Evolutionary conservation across 2,113 vertebrate genomes (phyloP).

Genomic region (Hucho hucho): DNA sequence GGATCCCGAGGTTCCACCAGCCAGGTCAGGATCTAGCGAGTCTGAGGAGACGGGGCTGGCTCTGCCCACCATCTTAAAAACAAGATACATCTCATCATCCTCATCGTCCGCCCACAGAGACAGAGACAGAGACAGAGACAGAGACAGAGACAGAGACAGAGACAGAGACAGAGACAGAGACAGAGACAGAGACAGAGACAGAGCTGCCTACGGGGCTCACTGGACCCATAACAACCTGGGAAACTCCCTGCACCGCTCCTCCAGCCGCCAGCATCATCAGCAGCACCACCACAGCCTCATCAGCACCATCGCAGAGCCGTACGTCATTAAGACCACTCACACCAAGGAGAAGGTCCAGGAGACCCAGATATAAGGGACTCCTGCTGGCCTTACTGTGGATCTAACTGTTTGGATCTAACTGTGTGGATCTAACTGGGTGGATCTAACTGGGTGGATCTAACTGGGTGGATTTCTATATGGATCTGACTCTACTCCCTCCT

Average conservation of each 20-base stretch:
- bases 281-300: slow-evolving; percentile 85
- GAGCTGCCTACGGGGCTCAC: slow-evolving; percentile 85
- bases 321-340: slow-evolving; percentile 89
- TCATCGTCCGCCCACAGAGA: slow-evolving; percentile 78
- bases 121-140: slow-evolving; percentile 74
- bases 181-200: slow-evolving; percentile 84
- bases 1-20: slow-evolving; percentile 77
- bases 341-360: slow-evolving; percentile 98
- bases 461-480: slow-evolving; percentile 21
- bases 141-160: slow-evolving; percentile 72
- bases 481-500: slow-evolving; percentile 62
- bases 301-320: slow-evolving; percentile 86
- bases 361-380: slow-evolving; percentile 88
- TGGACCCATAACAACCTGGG: slow-evolving; percentile 92
- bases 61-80: slow-evolving; percentile 88
- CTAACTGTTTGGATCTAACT: slow-evolving; percentile 49
- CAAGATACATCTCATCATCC: slow-evolving; percentile 79
- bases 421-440: too few relatives aligned
- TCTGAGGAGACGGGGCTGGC: slow-evolving; percentile 86
- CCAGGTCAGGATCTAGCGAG: slow-evolving; percentile 73
- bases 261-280: slow-evolving; percentile 81
- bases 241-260: slow-evolving; percentile 88
- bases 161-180: slow-evolving; percentile 77
- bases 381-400: slow-evolving; percentile 43
- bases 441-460: slow-evolving; percentile 35